Evolutionary conservation across 2,888 invertebrate species (phyloP).

Genomic region (Caenorhabditis auriculariae): DNA sequence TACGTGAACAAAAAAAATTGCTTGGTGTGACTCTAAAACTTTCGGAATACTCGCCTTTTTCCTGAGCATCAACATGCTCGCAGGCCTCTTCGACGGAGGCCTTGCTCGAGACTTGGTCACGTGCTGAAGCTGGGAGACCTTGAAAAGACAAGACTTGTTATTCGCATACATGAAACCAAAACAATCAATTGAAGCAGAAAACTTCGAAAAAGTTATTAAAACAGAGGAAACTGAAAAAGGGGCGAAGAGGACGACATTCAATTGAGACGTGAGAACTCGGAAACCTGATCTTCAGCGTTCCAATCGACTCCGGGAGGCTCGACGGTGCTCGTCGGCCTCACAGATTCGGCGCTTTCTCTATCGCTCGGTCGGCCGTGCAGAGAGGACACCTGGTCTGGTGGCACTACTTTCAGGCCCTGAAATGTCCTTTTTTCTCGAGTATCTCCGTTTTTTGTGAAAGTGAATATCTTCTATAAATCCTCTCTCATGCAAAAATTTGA

Average conservation of each 20-base stretch:
- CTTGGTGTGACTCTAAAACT: background rate
- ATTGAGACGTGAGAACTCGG: too few relatives aligned
- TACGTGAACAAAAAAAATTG: background rate
- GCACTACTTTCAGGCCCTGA: slow-evolving; percentile 24
- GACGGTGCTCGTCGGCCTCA: too few relatives aligned
- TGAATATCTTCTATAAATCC: too few relatives aligned
- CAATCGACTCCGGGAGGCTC: slow-evolving; percentile 6
- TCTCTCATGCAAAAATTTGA: too few relatives aligned
- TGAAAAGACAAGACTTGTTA: too few relatives aligned
- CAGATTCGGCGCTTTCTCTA: slow-evolving; percentile 9
- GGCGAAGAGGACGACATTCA: too few relatives aligned
- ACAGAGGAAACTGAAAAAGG: too few relatives aligned
- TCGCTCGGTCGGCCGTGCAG: slow-evolving; percentile 4
- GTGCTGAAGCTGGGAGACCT: slow-evolving; percentile 29
- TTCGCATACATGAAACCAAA: too few relatives aligned
- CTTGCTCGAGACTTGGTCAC: slow-evolving; percentile 35
- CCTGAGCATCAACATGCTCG: slow-evolving; percentile 35
- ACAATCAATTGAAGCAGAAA: too few relatives aligned
- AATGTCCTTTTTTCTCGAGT: too few relatives aligned
- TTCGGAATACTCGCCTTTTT: slow-evolving; percentile 9
- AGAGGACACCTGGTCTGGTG: slow-evolving; percentile 16
- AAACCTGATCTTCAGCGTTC: slow-evolving; percentile 14
- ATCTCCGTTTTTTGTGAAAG: too few relatives aligned
- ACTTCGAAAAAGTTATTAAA: too few relatives aligned
- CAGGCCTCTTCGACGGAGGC: slow-evolving; percentile 33